Percentiles rank a stretch among this genome's conserved stretches.
Evolutionary conservation across 2,888 invertebrate species (phyloP).

Genomic region (Linnaemya tessellans): DNA sequence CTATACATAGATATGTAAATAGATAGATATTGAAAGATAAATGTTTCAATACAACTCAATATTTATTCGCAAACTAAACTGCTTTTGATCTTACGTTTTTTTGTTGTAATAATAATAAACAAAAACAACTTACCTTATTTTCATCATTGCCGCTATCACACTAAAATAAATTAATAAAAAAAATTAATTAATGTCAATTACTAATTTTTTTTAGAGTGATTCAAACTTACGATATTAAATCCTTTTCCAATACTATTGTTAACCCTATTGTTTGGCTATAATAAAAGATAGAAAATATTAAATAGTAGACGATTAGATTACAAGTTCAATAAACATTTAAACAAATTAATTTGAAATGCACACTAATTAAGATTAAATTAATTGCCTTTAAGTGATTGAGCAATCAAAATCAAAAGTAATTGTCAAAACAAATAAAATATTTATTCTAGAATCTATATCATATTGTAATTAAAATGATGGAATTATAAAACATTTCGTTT

Average conservation of each 20-base stretch:
- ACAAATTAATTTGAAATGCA: constrained; percentile 25
- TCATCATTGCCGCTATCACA: constrained; percentile 97
- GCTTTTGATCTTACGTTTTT: constrained; percentile 67
- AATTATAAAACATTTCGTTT: too few species aligned
- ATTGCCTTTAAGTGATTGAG: constrained; percentile 41
- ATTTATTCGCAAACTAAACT: not conserved
- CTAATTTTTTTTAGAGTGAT: constrained; percentile 15
- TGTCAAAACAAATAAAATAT: constrained; percentile 19
- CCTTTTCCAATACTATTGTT: constrained; percentile 96
- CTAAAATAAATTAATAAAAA: constrained; percentile 87
- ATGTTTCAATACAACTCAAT: not conserved
- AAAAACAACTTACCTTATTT: constrained; percentile 89
- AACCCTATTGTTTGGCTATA: constrained; percentile 94
- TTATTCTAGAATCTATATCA: constrained; percentile 4
- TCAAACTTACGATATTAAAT: constrained; percentile 92
- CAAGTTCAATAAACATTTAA: constrained; percentile 27
- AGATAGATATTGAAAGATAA: too few species aligned
- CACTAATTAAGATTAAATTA: constrained; percentile 52
- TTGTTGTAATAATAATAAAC: constrained; percentile 28
- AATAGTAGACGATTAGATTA: constrained; percentile 71
- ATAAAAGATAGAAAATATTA: constrained; percentile 65
- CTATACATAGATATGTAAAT: too few species aligned
- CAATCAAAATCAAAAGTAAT: constrained; percentile 29
- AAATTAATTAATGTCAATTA: constrained; percentile 52
- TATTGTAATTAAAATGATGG: too few species aligned